Conservation (phyloP, 2,113 vertebrate species). For the Stegastes partitus region DNA sequence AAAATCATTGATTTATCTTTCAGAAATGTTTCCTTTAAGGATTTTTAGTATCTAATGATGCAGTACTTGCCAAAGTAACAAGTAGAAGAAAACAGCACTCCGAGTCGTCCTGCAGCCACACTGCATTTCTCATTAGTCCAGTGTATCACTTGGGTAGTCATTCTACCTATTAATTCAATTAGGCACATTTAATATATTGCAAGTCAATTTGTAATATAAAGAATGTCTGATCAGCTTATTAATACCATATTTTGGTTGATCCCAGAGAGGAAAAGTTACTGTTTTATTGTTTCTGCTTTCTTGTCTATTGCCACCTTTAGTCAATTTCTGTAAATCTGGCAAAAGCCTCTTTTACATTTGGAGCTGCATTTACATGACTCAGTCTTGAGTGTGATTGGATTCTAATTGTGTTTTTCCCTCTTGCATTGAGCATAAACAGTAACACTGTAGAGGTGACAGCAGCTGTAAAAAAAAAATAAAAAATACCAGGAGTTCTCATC, state of each 20-base stretch:
- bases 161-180: too few relatives aligned
- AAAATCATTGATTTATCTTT: too few relatives aligned
- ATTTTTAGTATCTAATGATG: too few relatives aligned
- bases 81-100: too few relatives aligned
- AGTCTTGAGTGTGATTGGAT: constrained; percentile 2
- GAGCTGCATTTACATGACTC: neutral
- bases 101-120: too few relatives aligned
- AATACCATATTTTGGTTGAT: neutral
- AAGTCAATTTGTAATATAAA: too few relatives aligned
- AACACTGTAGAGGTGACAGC: neutral
- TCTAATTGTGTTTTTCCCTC: neutral
- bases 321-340: neutral
- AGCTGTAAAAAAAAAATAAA: constrained; percentile 4
- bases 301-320: neutral
- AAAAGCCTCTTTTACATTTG: neutral
- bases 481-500: neutral
- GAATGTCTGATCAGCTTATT: too few relatives aligned
- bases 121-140: too few relatives aligned
- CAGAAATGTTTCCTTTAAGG: too few relatives aligned
- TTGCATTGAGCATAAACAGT: neutral
- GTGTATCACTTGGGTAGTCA: too few relatives aligned
- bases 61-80: too few relatives aligned
- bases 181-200: too few relatives aligned
- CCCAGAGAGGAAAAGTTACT: neutral
- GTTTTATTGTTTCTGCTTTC: neutral